Evolutionary conservation across 2,888 invertebrate species (phyloP), one percentile per base, ranked within the genome.

Genomic region (Elegia similella): DNA sequence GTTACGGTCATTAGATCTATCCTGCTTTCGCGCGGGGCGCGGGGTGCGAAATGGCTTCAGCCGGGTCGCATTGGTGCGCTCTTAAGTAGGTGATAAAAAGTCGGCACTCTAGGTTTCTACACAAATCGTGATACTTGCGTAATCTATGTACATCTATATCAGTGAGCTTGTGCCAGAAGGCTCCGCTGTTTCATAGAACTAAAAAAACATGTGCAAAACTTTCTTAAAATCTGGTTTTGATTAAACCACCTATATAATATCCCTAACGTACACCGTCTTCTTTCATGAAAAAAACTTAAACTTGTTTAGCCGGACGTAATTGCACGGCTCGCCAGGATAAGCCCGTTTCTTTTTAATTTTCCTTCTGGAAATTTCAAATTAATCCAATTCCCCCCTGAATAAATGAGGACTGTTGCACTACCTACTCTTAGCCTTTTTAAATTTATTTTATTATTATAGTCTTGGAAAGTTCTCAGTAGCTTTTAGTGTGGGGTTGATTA

Each of bases 321-420:
- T 81, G 78, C 78, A 73, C 66, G 75, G 76, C 72, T 70, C 67
- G 73, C 78, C 73, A 75, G 82, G 82, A 83, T 84, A 86, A 85
- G 78, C 80, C 82, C 78, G 78, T 81, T 84, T 76, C 76, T 82
- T 86, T 86, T 86, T 84, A 86, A 86, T 86, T 84, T 82, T 83
- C 76, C 73, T 71, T 73, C 78, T 82, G 78, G 74, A 82, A 83
- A 86, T 88, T 84, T 81, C 83, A 82, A 83, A 86, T 88, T 84
- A 81, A 82, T 81, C 77, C 77, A 80, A 83, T 80, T 82, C 77
- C 80, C 77, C 72, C 76, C 74, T 82, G 78, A 82, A 84, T 85
- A 87, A 84, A 84, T 78, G 79, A 80, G 75, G 72, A 76, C 72
- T 75, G 78, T 67, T 76, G 72, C 75, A 79, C 75, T 73, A 76